Evolutionary conservation across 2,797 vertebrate species (phyloP), one percentile per base, ranked within the genome.

Genomic region (Sebastes minor): DNA sequence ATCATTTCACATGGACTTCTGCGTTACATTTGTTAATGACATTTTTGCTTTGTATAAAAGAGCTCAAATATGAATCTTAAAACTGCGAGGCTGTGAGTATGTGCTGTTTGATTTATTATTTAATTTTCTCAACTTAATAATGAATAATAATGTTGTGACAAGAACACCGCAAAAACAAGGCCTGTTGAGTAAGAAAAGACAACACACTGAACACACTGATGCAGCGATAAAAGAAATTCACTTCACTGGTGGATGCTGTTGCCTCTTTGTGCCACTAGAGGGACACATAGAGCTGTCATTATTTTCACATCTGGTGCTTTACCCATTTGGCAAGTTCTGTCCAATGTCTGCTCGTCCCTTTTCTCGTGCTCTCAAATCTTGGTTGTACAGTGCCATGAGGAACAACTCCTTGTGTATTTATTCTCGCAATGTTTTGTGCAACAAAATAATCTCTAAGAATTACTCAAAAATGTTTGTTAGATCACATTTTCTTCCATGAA

Each of bases 221-320:
- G 14, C 2, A 4, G 2, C 5, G 14, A 66, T 10, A 10, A 8
- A 46, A 46, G 16, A 67, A 35, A 55, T 18, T 12, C 25, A n/a
- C 18, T n/a, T 62, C 23, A 33, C 13, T 32, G 13, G 30, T 71
- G 27, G 71, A 38, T 79, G 75, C 30, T 64, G 56, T 80, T 81
- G 11, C 68, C n/a, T 69, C 4, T 64, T 71, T 33, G 1, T 30
- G 35, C 88, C 94, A 92, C 88, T 82, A 93, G 92, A 87, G 83
- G 92, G 89, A 76, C 20, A 69, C 78, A 74, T 70, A 2, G 5
- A 57, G 23, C 82, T 80, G 27, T 56, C 18, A 6, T 52, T 30
- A 8, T 10, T 49, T 25, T 35, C 14, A 27, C 4, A 1, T 18
- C 4, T 14, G 38, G 38, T 71, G 3, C n/a, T 52, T 23, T 20